Evolutionary conservation across 2,113 vertebrate species (phyloP), one percentile per base, ranked within the genome.

Genomic region (Atherinomorus stipes): DNA sequence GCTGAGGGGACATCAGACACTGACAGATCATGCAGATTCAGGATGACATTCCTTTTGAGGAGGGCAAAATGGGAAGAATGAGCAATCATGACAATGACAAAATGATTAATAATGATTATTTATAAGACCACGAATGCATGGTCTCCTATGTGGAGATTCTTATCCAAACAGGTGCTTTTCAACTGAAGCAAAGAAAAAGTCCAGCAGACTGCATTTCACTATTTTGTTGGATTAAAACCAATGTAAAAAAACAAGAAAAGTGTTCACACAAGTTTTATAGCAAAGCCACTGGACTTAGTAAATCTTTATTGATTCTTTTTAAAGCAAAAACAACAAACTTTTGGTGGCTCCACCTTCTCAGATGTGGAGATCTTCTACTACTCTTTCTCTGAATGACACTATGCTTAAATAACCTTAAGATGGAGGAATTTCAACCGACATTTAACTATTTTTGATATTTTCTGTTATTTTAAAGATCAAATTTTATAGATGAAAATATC

Each of bases 21-120:
- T 60, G 60, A 71, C 53, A 66, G 28, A 59, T 10, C 86, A 90
- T 88, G 88, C 88, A 83, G 59, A 78, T 52, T 80, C 19, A 63
- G 52, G 40, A 76, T 7, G 57, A 1, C 59, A 64, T 42, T 73
- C 38, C 56, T 56, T 45, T 74, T 25, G 31, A 10, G 26, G 69
- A 12, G 23, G 69, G 28, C 4, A 13, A 18, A 28, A 54, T 21
- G 23, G 23, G 66, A 31, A 6, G 31, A 65, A 77, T 74, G 68
- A 58, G 50, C 0, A 4, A 54, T 26, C 40, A 25, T 22, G 51
- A 75, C 38, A 61, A 38, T 49, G 74, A 83, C 50, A 44, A 22
- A 64, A 81, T 69, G 67, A 64, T 45, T 13, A 25, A 23, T 4
- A 13, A 71, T 68, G 31, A 22, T 3, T 53, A 21, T 31, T 54